phyloP scores from a whole-genome alignment of 2,797 vertebrate genomes.

The Sitta carolinensis region DNA sequence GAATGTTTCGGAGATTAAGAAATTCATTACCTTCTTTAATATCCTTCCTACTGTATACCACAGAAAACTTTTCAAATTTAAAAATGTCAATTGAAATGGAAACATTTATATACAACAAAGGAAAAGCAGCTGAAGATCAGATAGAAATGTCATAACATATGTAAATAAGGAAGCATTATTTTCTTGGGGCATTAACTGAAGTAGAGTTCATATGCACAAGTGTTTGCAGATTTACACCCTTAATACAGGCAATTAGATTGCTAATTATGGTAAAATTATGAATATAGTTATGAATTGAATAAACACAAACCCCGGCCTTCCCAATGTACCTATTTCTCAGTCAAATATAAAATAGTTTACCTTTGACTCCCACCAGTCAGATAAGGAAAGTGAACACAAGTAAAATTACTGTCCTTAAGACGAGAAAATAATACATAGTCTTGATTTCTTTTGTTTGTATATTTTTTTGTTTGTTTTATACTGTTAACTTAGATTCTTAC shows the following conservation, averaged over 20 bases:
- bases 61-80: background rate
- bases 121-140: background rate
- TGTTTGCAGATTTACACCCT: background rate
- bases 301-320: background rate
- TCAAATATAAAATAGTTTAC: background rate
- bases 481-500: background rate
- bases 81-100: background rate
- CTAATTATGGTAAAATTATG: background rate
- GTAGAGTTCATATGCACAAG: background rate
- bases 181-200: accelerated
- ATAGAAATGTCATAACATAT: background rate
- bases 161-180: background rate
- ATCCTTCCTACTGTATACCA: background rate
- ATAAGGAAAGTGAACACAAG: background rate
- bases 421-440: background rate
- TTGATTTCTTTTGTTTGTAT: background rate
- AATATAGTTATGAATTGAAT: background rate
- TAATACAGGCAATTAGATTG: background rate
- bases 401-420: background rate
- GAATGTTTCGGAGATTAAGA: background rate
- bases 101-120: background rate
- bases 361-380: background rate
- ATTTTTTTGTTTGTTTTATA: background rate
- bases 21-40: background rate
- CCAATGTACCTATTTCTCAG: background rate